Evolutionary conservation across 2,113 vertebrate species (phyloP).

Genomic region (Vimba vimba): DNA sequence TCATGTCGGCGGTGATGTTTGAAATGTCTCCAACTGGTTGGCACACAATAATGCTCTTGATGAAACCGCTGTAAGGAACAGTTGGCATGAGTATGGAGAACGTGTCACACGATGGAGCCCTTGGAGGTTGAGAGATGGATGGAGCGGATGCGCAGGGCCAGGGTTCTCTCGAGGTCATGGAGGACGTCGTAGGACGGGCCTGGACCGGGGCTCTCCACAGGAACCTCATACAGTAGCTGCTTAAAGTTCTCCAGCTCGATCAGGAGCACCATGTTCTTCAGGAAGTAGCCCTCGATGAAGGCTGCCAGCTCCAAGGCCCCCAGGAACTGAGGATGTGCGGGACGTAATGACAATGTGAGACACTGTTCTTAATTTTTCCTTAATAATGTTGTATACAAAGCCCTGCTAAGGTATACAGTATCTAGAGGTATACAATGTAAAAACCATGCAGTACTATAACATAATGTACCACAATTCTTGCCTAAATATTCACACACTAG

Average conservation of each 20-base stretch:
- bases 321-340: conserved; percentile 68
- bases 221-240: conserved; percentile 90
- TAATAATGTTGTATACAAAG: not conserved
- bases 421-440: not conserved
- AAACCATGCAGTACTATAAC: not conserved
- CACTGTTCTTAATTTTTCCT: not conserved
- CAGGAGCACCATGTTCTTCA: conserved; percentile 83
- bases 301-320: conserved; percentile 75
- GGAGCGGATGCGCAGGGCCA: conserved; percentile 93
- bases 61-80: not conserved
- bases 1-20: conserved; percentile 17
- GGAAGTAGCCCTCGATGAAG: conserved; percentile 81
- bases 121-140: conserved; percentile 98
- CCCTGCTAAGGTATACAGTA: not conserved
- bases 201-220: conserved; percentile 80
- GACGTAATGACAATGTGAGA: not conserved
- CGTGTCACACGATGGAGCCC: conserved; percentile 90
- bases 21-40: conserved; percentile 21
- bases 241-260: conserved; percentile 90
- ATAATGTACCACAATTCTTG: not conserved
- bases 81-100: not conserved
- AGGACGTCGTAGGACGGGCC: conserved; percentile 82
- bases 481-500: too few relatives aligned
- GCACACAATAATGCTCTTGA: conserved; percentile 26
- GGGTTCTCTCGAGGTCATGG: conserved; percentile 93